phyloP scores from a whole-genome alignment of 2,888 invertebrate species.

The Ligdia adustata region DNA sequence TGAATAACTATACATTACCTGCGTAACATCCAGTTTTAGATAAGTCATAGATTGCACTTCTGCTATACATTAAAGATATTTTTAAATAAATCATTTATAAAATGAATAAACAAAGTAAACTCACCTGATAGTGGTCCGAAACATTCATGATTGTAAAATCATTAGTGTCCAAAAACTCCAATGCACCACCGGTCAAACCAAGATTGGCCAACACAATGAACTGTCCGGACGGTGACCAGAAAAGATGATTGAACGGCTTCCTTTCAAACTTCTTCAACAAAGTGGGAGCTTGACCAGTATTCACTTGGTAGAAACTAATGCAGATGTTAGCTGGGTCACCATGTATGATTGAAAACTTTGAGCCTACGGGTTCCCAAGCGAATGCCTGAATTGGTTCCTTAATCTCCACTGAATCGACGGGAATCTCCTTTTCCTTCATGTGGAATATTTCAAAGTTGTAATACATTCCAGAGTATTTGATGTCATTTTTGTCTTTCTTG shows the following conservation, averaged over 20 bases:
- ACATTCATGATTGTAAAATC: constrained; percentile 98
- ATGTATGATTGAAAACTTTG: constrained; percentile 98
- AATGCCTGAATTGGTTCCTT: constrained; percentile 97
- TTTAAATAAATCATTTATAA: too few relatives aligned
- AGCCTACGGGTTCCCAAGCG: constrained; percentile 99
- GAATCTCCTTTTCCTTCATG: constrained; percentile 98
- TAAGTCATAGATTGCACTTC: too few relatives aligned
- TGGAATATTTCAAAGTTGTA: constrained; percentile 99
- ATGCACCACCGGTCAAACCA: constrained; percentile 91
- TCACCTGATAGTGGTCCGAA: constrained; percentile 94
- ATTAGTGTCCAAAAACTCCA: constrained; percentile 97
- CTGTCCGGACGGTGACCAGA: constrained; percentile 98
- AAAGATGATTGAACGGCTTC: constrained; percentile 94
- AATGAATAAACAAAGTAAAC: too few relatives aligned
- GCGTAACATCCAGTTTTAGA: too few relatives aligned
- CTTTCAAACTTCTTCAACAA: constrained; percentile 95
- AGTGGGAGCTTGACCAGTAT: constrained; percentile 94
- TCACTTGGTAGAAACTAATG: constrained; percentile 95
- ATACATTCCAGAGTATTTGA: constrained; percentile 98
- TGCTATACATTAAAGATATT: too few relatives aligned
- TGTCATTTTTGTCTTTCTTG: constrained; percentile 96
- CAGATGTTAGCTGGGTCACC: constrained; percentile 93
- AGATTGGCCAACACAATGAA: constrained; percentile 97
- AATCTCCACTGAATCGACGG: constrained; percentile 98
- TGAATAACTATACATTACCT: too few relatives aligned